Evolutionary conservation across 2,113 vertebrate genomes (phyloP).

Genomic region (Scatophagus argus): DNA sequence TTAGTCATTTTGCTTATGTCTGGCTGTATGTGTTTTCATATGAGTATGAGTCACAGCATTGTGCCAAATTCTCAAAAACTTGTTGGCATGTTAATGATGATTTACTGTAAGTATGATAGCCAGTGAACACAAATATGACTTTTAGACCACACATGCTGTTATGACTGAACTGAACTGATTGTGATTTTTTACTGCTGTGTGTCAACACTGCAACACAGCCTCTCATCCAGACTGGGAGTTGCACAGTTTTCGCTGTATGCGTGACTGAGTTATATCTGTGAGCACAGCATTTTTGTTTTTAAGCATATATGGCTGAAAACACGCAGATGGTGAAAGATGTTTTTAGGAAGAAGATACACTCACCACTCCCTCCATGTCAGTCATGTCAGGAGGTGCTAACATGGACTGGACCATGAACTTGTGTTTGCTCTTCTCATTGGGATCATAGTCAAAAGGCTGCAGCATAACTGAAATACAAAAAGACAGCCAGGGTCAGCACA

Average conservation of each 20-base stretch:
- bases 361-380: slow-evolving; percentile 99
- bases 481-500: slow-evolving; percentile 15
- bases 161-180: background rate
- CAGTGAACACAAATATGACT: slow-evolving; percentile 1
- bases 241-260: background rate
- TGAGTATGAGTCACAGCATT: slow-evolving; percentile 10
- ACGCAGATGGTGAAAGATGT: background rate
- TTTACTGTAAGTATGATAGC: slow-evolving; percentile 21
- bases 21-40: background rate
- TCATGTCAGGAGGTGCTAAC: slow-evolving; percentile 95
- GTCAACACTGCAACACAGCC: slow-evolving; percentile 12
- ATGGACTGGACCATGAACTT: slow-evolving; percentile 99
- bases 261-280: background rate
- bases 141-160: slow-evolving; percentile 45
- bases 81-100: slow-evolving; percentile 12
- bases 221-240: background rate
- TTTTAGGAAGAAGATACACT: slow-evolving; percentile 77
- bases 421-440: slow-evolving; percentile 99
- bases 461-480: slow-evolving; percentile 94
- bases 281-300: background rate
- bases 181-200: slow-evolving; percentile 18
- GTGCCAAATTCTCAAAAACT: slow-evolving; percentile 8
- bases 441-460: slow-evolving; percentile 99
- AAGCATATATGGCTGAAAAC: background rate
- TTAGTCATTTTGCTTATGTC: background rate